These are phyloP conservation scores for Harpegnathos saltator DNA, from an alignment of 1,140 invertebrate species.

Conservation along the genomic window DNA sequence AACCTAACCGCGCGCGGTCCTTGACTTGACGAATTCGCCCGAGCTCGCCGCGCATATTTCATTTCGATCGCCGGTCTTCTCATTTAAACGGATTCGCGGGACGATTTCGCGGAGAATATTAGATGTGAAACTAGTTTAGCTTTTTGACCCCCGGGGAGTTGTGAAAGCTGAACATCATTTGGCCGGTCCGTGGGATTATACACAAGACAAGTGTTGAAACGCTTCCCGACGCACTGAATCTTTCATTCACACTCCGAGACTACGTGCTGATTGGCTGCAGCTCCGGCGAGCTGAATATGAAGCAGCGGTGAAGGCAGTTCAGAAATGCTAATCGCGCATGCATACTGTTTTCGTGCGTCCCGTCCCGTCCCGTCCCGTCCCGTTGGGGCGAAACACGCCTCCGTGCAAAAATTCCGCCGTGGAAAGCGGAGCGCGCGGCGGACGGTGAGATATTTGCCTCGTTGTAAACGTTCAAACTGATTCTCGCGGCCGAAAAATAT, in stretches of 20 bases:
- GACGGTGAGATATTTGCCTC: neutral
- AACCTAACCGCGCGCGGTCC: neutral
- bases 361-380: constrained; percentile 14
- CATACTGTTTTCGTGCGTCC: constrained; percentile 48
- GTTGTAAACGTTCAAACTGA: constrained; percentile 26
- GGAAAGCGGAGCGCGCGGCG: neutral
- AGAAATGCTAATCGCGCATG: constrained; percentile 58
- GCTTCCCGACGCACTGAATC: constrained; percentile 50
- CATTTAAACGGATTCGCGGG: constrained; percentile 81
- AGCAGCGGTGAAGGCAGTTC: constrained; percentile 42
- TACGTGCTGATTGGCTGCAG: constrained; percentile 49
- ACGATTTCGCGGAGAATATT: constrained; percentile 47
- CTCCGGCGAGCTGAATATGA: constrained; percentile 49
- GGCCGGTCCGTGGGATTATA: constrained; percentile 38
- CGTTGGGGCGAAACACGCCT: constrained; percentile 13
- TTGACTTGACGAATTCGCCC: neutral
- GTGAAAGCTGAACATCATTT: constrained; percentile 61
- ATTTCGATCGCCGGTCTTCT: constrained; percentile 62
- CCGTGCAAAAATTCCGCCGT: constrained; percentile 43
- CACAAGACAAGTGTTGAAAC: constrained; percentile 51
- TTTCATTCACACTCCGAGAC: constrained; percentile 47
- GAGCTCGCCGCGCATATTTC: neutral
- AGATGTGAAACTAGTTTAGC: constrained; percentile 60
- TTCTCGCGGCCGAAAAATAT: constrained; percentile 1
- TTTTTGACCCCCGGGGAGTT: constrained; percentile 46